Conservation (phyloP, 2,797 vertebrate genomes). For the Manis javanica region DNA sequence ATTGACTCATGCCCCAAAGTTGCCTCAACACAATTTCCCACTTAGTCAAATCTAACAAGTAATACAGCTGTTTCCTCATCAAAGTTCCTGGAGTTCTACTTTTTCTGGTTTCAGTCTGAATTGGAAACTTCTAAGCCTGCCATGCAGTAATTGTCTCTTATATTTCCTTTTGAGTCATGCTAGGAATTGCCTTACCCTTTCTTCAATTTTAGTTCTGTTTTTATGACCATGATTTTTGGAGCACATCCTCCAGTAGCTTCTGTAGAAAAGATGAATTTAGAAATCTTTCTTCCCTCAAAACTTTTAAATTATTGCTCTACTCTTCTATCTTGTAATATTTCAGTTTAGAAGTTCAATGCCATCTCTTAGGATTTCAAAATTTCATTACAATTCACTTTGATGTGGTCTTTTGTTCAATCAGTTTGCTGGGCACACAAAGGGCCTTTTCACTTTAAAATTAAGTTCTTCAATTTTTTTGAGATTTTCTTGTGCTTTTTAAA, state of each 20-base stretch:
- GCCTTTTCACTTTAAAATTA: not conserved
- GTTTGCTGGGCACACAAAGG: not conserved
- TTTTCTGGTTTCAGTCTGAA: not conserved
- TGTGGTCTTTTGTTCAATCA: not conserved
- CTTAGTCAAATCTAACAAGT: not conserved
- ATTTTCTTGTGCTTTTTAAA: not conserved
- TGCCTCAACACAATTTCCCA: not conserved
- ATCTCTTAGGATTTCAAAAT: not conserved
- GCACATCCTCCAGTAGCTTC: not conserved
- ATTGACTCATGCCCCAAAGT: not conserved
- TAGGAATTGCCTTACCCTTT: not conserved
- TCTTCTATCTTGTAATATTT: not conserved
- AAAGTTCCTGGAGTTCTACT: not conserved
- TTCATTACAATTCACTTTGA: not conserved
- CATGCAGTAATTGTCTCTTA: not conserved
- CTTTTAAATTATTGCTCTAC: not conserved
- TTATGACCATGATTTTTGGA: not conserved
- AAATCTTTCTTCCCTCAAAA: not conserved
- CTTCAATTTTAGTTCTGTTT: not conserved
- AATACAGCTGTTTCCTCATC: not conserved
- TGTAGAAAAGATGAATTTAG: slow-evolving; percentile 31
- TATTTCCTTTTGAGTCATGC: not conserved
- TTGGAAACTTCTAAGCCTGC: not conserved
- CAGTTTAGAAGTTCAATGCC: not conserved
- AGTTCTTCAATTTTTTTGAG: not conserved